Conservation (phyloP, 2,888 invertebrate species). For the Trissolcus japonicus region DNA sequence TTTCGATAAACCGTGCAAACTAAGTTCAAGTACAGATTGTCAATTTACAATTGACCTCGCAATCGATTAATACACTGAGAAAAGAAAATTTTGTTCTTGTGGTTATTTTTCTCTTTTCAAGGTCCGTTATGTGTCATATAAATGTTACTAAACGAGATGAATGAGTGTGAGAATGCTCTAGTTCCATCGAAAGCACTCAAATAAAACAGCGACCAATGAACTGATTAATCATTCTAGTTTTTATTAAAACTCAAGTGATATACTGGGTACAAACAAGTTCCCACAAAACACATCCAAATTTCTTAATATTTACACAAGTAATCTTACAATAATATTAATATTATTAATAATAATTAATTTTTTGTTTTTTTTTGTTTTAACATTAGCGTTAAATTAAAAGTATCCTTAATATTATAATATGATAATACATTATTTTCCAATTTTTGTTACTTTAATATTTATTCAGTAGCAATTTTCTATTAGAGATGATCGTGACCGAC, state of each 20-base stretch:
- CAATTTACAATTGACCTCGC: neutral
- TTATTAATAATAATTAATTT: slow-evolving; percentile 6
- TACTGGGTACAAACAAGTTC: slow-evolving; percentile 50
- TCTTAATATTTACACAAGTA: slow-evolving; percentile 45
- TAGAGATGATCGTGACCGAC: neutral
- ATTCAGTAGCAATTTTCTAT: neutral
- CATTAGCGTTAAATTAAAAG: slow-evolving; percentile 5
- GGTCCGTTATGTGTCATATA: no score
- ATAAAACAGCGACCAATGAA: slow-evolving; percentile 39
- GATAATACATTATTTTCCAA: slow-evolving; percentile 4
- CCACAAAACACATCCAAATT: slow-evolving; percentile 51
- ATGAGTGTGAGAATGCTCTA: no score
- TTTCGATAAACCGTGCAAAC: no score
- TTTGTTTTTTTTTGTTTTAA: neutral
- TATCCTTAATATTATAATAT: slow-evolving; percentile 6
- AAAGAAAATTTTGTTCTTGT: slow-evolving; percentile 7
- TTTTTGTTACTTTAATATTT: neutral
- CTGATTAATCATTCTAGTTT: slow-evolving; percentile 49
- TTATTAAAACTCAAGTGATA: slow-evolving; percentile 51
- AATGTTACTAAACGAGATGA: no score
- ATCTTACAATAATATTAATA: slow-evolving; percentile 21
- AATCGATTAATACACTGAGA: slow-evolving; percentile 32
- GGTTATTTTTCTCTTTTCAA: no score
- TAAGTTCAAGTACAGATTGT: no score
- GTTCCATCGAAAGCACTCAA: slow-evolving; percentile 20